phyloP scores from a whole-genome alignment of 92 coral and sea anemone species.

The Galaxea fascicularis region DNA sequence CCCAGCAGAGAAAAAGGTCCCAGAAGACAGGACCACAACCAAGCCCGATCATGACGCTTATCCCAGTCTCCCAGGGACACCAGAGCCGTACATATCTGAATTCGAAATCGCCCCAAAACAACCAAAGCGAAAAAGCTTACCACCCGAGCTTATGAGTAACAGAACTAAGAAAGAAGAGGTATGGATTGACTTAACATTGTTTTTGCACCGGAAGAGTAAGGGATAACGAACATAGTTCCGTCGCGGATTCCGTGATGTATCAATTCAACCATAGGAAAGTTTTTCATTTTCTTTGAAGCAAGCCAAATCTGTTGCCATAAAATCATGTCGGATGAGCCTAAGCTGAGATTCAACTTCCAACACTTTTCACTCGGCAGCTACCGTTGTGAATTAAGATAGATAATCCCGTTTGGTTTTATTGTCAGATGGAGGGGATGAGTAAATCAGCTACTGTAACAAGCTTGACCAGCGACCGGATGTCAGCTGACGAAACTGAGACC shows the following conservation, averaged over 20 bases:
- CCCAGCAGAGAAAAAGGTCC: not conserved
- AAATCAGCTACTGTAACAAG: constrained; percentile 32
- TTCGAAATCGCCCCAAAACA: not conserved
- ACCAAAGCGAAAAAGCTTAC: constrained; percentile 14
- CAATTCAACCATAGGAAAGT: too few relatives aligned
- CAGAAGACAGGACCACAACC: not conserved
- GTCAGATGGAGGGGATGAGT: constrained; percentile 20
- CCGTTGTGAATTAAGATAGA: too few relatives aligned
- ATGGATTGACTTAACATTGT: too few relatives aligned
- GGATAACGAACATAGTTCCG: too few relatives aligned
- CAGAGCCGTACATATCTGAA: constrained; percentile 37
- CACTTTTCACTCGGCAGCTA: too few relatives aligned
- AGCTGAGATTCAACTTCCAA: too few relatives aligned
- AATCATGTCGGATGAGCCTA: too few relatives aligned
- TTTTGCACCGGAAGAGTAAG: too few relatives aligned
- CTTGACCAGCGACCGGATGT: not conserved
- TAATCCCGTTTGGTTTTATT: not conserved
- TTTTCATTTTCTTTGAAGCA: too few relatives aligned
- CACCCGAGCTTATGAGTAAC: constrained; percentile 27
- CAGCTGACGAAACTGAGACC: not conserved
- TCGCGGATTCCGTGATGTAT: too few relatives aligned
- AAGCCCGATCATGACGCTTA: constrained; percentile 72
- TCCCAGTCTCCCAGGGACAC: constrained; percentile 82
- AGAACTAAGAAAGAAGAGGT: constrained; percentile 28
- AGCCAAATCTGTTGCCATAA: too few relatives aligned